A percentile compares a stretch with the other conserved stretches of the same genome.
Conservation (phyloP, 2,113 vertebrate genomes). For the Ctenomys sociabilis region DNA sequence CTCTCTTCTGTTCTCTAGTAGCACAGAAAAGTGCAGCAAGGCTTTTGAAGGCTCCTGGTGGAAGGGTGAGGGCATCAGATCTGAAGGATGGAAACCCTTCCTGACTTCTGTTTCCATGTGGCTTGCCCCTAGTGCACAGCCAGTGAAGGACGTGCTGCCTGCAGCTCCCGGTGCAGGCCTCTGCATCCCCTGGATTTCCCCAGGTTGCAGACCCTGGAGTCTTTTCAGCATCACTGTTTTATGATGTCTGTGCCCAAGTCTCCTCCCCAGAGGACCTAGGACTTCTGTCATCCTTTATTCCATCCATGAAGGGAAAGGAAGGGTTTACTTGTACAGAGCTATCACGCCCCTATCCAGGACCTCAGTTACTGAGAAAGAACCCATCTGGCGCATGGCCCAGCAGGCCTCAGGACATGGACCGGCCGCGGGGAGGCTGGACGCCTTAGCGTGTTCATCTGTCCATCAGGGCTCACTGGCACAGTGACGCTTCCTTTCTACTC, state of each 20-base stretch:
- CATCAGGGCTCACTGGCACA: rapidly evolving
- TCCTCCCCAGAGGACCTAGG: background rate
- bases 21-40: background rate
- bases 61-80: background rate
- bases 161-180: too few relatives aligned
- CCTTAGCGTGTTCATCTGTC: background rate
- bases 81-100: background rate
- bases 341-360: too few relatives aligned
- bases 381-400: background rate
- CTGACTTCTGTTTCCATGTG: background rate
- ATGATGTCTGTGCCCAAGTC: rapidly evolving
- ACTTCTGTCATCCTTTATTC: too few relatives aligned
- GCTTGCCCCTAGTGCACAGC: background rate
- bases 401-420: rapidly evolving
- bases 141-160: too few relatives aligned
- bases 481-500: background rate
- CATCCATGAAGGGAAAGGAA: too few relatives aligned
- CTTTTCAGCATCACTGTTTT: background rate
- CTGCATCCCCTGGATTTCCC: too few relatives aligned
- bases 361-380: background rate
- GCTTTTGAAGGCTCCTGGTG: background rate
- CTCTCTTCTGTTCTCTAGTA: background rate
- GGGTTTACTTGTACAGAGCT: background rate
- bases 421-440: background rate
- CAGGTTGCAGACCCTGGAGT: background rate